phyloP scores from a whole-genome alignment of 1,140 invertebrate species.

The Ruditapes philippinarum region DNA sequence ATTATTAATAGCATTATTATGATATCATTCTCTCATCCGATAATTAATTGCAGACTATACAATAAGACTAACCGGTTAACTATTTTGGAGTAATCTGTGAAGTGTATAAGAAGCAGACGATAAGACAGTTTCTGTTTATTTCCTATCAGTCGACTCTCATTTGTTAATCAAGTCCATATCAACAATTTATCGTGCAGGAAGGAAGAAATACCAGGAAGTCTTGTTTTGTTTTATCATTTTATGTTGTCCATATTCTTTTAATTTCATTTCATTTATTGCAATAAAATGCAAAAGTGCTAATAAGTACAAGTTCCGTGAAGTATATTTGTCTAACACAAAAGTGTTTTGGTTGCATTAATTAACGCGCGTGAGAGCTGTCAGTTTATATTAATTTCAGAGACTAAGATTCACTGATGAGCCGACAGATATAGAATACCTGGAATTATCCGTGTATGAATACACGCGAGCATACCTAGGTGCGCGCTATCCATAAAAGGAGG shows the following conservation, averaged over 20 bases:
- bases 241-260: neutral
- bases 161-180: neutral
- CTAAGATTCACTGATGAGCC: constrained; percentile 38
- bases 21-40: no score
- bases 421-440: constrained; percentile 50
- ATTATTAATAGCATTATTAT: neutral
- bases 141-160: neutral
- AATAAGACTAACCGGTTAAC: neutral
- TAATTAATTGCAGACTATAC: neutral
- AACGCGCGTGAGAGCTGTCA: constrained; percentile 54
- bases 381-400: constrained; percentile 38
- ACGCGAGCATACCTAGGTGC: constrained; percentile 51
- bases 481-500: constrained; percentile 69
- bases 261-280: neutral
- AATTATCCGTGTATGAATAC: constrained; percentile 48
- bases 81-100: neutral
- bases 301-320: neutral
- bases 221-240: neutral
- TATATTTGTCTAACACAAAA: neutral
- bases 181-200: neutral
- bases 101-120: neutral
- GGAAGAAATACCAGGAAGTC: neutral
- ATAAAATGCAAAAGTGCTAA: neutral
- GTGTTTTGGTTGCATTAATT: constrained; percentile 44
- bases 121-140: neutral